A percentile compares a stretch with the other conserved stretches of the same genome.
Conservation (phyloP, 1,140 invertebrate species). For the Eriosoma lanigerum region DNA sequence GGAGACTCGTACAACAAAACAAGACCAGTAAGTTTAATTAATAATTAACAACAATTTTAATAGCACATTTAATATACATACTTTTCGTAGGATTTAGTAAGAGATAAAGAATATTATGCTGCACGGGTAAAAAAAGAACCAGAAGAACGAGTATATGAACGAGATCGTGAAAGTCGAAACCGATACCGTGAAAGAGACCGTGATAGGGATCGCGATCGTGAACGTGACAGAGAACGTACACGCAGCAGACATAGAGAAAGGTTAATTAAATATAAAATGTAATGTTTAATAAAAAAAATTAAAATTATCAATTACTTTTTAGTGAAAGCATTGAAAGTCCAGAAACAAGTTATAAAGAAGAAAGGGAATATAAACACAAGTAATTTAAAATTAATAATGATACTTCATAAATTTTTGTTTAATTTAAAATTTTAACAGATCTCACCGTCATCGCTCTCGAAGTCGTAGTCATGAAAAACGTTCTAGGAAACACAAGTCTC, state of each 20-base stretch:
- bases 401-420: slow-evolving; percentile 15
- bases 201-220: slow-evolving; percentile 51
- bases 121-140: slow-evolving; percentile 52
- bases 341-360: slow-evolving; percentile 48
- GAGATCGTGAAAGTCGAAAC: slow-evolving; percentile 50
- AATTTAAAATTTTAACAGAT: slow-evolving; percentile 37
- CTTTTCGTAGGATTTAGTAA: slow-evolving; percentile 23
- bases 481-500: slow-evolving; percentile 56
- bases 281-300: background rate
- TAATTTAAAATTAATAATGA: slow-evolving; percentile 18
- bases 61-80: background rate
- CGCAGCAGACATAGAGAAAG: slow-evolving; percentile 53
- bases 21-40: slow-evolving; percentile 23
- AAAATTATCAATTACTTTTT: background rate
- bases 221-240: slow-evolving; percentile 52
- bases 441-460: slow-evolving; percentile 55
- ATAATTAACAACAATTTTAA: background rate
- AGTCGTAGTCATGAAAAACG: slow-evolving; percentile 55
- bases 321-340: slow-evolving; percentile 46
- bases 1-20: slow-evolving; percentile 40
- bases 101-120: slow-evolving; percentile 46
- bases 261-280: slow-evolving; percentile 37
- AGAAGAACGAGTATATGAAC: slow-evolving; percentile 52
- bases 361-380: slow-evolving; percentile 48
- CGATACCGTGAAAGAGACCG: slow-evolving; percentile 53